Percentiles rank a stretch among this genome's conserved stretches.
Conservation (phyloP, 2,113 vertebrate species). For the Brienomyrus longianalis region DNA sequence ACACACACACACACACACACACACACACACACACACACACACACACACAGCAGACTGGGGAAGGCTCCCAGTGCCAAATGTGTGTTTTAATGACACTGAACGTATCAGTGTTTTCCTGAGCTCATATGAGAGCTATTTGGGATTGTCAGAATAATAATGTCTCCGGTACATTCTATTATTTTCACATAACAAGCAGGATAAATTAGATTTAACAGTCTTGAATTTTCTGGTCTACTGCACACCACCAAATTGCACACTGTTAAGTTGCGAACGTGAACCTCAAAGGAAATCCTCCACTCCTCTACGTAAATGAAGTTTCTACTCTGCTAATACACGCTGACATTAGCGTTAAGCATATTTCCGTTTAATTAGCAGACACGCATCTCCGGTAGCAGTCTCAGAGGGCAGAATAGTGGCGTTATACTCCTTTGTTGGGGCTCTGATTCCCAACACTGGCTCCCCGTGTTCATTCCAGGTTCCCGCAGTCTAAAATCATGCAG, state of each 20-base stretch:
- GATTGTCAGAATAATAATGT: background rate
- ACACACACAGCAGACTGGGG: background rate
- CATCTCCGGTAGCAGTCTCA: background rate
- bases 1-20: background rate
- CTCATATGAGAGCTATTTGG: background rate
- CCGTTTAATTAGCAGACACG: background rate
- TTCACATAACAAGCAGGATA: constrained; percentile 9
- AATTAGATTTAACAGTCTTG: background rate
- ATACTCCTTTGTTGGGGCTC: background rate
- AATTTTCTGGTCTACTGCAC: background rate
- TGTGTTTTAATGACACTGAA: background rate
- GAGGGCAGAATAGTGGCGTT: background rate
- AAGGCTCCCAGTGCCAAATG: background rate
- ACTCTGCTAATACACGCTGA: background rate
- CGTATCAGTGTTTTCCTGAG: background rate
- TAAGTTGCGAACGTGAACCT: constrained; percentile 18
- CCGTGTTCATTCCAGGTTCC: background rate
- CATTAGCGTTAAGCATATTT: background rate
- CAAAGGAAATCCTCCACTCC: constrained; percentile 22
- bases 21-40: background rate
- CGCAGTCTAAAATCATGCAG: background rate
- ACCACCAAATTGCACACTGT: background rate
- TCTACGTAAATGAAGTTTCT: background rate
- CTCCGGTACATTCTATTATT: background rate
- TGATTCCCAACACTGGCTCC: background rate